These are phyloP conservation scores for Chirona hameri DNA, from an alignment of 2,888 invertebrate species.

Conservation along the genomic window DNA sequence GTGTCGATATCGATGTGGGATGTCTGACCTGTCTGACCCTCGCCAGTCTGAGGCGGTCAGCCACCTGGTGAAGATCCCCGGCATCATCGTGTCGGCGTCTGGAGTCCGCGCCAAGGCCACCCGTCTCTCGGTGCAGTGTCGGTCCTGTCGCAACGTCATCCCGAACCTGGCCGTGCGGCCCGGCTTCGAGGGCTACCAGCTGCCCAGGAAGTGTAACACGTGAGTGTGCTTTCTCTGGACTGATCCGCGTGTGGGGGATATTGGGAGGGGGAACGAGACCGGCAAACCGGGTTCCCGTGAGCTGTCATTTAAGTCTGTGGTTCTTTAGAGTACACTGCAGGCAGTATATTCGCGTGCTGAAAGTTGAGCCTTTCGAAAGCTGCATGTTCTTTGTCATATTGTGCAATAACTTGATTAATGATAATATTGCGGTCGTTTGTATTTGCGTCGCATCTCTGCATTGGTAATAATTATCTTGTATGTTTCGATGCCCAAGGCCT, in stretches of 20 bases:
- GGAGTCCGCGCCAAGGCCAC: slow-evolving; percentile 94
- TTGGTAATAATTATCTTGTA: slow-evolving; percentile 13
- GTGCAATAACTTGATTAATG: too few species aligned
- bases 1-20: background rate
- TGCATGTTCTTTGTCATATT: too few species aligned
- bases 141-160: slow-evolving; percentile 84
- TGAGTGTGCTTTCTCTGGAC: slow-evolving; percentile 52
- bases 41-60: slow-evolving; percentile 86
- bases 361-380: too few species aligned
- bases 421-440: too few species aligned
- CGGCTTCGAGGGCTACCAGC: slow-evolving; percentile 90
- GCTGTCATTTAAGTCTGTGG: too few species aligned
- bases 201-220: slow-evolving; percentile 92
- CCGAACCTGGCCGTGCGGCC: slow-evolving; percentile 87
- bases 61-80: slow-evolving; percentile 87
- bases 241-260: too few species aligned
- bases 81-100: slow-evolving; percentile 90
- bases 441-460: background rate
- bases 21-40: background rate
- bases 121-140: slow-evolving; percentile 90
- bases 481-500: background rate
- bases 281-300: too few species aligned
- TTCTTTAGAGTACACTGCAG: too few species aligned
- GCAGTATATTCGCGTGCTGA: too few species aligned
- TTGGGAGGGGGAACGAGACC: too few species aligned